A percentile compares a stretch with the other conserved stretches of the same genome.
Evolutionary conservation across 2,888 invertebrate species (phyloP).

Genomic region (Tenodera sinensis): DNA sequence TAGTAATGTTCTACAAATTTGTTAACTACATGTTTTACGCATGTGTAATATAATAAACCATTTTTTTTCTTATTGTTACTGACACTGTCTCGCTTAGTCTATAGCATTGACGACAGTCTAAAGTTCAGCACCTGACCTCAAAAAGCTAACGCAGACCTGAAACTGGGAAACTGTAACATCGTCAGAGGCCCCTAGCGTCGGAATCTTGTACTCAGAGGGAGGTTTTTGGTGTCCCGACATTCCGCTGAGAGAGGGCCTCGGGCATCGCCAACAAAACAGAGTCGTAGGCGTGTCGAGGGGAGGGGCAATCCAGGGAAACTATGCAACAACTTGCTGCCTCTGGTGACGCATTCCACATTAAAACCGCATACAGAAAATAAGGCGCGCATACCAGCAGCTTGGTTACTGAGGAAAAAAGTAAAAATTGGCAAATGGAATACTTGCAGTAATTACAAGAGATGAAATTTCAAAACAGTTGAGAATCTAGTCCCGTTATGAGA

Average conservation of each 20-base stretch:
- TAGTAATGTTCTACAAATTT: too few relatives aligned
- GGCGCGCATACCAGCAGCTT: not conserved
- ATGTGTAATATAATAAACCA: too few relatives aligned
- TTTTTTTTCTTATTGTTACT: too few relatives aligned
- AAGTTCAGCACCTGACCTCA: not conserved
- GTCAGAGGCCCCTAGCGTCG: not conserved
- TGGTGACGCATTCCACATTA: not conserved
- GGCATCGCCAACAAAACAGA: not conserved
- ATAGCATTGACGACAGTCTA: not conserved
- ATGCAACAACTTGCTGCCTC: constrained; percentile 1
- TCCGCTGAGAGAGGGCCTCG: not conserved
- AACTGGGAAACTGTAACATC: not conserved
- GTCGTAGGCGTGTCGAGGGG: not conserved
- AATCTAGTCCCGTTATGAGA: not conserved
- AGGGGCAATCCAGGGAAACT: not conserved
- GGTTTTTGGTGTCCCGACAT: not conserved
- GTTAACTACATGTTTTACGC: too few relatives aligned
- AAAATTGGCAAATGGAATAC: not conserved
- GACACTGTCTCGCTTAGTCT: not conserved
- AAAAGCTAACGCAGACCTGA: not conserved
- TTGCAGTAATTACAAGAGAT: not conserved
- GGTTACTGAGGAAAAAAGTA: not conserved
- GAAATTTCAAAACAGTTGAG: not conserved
- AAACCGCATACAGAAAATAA: not conserved
- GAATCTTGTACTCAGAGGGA: not conserved